Evolutionary conservation across 2,797 vertebrate genomes (phyloP), one percentile per base, ranked within the genome.

Genomic region (Tympanoctomys barrerae): DNA sequence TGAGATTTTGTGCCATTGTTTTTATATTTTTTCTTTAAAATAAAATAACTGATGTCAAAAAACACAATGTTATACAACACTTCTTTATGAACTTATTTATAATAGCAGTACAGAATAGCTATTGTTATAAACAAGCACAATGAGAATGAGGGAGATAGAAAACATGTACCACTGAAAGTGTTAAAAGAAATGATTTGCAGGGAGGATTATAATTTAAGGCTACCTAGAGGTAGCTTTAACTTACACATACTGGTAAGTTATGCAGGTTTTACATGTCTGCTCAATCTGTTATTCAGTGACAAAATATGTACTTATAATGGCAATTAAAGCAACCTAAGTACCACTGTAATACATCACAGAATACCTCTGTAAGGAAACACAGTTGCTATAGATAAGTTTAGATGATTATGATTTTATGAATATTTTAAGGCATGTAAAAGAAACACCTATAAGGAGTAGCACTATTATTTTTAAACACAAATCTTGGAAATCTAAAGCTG

Each of bases 271-370:
- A 8, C 33, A 61, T 1, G 16, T 94, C 85, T 91, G 78, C 52
- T 26, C 89, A 83, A 77, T 31, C 42, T 24, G 75, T 75, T 97
- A 91, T 59, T 79, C 93, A 3, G 2, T 18, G 36, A 54, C 22
- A 1, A 90, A 94, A 95, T 71, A 61, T 49, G n/a, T 64, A n/a
- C 9, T 36, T 95, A 92, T 71, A 92, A 91, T 1, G 0, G 90
- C 94, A 98, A 78, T 90, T 96, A 97, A 98, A 96, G 70, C 83
- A 97, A 95, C 70, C 93, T 89, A 94, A 90, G 96, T 89, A 92
- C 22, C 46, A 85, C 18, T 80, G 54, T 97, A 96, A 93, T 95
- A 87, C 57, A 96, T 94, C 90, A 94, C 46, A 83, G 93, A 93
- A 84, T 78, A 93, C 90, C 68, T 93, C 73, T 91, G 91, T 61